A percentile compares a stretch with the other conserved stretches of the same genome.
Conservation (phyloP, 2,888 invertebrate species). For the Amphiduros pacificus region DNA sequence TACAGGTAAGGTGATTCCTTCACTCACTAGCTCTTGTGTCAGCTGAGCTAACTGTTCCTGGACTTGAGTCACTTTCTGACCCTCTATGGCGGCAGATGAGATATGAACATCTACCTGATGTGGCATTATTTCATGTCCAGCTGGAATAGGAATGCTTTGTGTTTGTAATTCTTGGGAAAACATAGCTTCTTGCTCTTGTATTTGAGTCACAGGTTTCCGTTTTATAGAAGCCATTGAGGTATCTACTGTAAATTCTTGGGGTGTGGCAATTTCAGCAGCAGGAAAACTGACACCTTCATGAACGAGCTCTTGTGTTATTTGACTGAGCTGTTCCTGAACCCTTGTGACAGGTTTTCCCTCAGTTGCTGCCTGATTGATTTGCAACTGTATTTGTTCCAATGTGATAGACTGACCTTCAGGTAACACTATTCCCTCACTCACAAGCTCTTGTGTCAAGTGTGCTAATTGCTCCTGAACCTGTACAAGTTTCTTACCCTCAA, state of each 20-base stretch:
- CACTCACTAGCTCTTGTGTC: conserved; percentile 15
- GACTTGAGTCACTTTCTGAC: conserved; percentile 9
- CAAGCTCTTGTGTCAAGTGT: not conserved
- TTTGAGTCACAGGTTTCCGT: not conserved
- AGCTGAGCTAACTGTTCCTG: conserved; percentile 1
- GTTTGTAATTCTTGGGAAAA: conserved; percentile 4
- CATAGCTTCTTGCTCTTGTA: not conserved
- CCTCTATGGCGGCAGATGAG: conserved; percentile 14
- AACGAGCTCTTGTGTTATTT: conserved; percentile 9
- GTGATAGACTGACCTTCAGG: conserved; percentile 5
- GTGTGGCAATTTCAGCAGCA: conserved; percentile 1
- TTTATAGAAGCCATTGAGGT: conserved; percentile 12
- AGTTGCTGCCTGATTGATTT: not conserved
- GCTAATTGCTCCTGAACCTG: not conserved
- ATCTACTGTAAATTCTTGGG: conserved; percentile 11
- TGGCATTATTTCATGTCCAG: conserved; percentile 11
- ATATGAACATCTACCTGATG: conserved; percentile 12
- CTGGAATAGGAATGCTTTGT: conserved; percentile 8
- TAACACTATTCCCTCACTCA: conserved; percentile 2
- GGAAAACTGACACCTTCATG: conserved; percentile 15
- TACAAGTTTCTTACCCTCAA: not conserved
- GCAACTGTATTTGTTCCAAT: conserved; percentile 9
- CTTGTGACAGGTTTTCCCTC: not conserved
- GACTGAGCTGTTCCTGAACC: conserved; percentile 3
- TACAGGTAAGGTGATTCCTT: not conserved